Base-by-base conservation (phyloP, 2,113 vertebrate genomes). In the Progne subis region DNA sequence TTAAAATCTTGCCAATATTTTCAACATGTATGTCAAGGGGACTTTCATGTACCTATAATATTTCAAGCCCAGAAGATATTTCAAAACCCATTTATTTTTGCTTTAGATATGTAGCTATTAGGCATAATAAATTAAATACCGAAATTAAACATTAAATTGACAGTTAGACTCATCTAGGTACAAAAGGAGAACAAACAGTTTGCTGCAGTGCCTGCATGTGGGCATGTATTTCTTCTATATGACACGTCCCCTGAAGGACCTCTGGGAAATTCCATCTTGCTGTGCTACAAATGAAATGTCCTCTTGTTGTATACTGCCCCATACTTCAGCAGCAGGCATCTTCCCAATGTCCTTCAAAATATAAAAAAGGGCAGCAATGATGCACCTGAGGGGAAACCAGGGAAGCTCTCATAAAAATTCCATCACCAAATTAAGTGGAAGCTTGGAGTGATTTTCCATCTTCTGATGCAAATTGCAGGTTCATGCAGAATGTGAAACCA, bases 321-420 rank as follows among this genome's bases (percentile, higher is more conserved):
- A 31, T 31, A 57, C 31, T 74, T 91, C 61, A 92, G 70, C 86
- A 93, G 78, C 53, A 91, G 75, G 34, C 34, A 81, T 87, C 80
- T 95, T 96, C 82, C 69, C 41, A 57, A 14, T 59, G 89, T 84
- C 91, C 86, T 94, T 95, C 88, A 84, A 68, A 49, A 64, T 75
- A 50, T 37, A 82, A 92, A 81, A 68, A 70, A 26, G 5, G 21
- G 6, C n/a, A 87, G 31, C 44, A 93, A 68, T 26, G 11, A 60
- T 46, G 37, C 50, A 65, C 91, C 55, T 0, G 0, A 56, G 83
- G 75, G 82, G 18, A 83, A 91, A 89, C 44, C 26, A 74, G 34
- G 43, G 75, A 91, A 85, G 18, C 2, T 60, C 81, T 93, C 94
- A 72, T 90, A 89, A 93, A 94, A 95, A 94, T 88, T 93, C 80